Base-by-base conservation (phyloP, 2,888 invertebrate species). In the Catocala fraxini region DNA sequence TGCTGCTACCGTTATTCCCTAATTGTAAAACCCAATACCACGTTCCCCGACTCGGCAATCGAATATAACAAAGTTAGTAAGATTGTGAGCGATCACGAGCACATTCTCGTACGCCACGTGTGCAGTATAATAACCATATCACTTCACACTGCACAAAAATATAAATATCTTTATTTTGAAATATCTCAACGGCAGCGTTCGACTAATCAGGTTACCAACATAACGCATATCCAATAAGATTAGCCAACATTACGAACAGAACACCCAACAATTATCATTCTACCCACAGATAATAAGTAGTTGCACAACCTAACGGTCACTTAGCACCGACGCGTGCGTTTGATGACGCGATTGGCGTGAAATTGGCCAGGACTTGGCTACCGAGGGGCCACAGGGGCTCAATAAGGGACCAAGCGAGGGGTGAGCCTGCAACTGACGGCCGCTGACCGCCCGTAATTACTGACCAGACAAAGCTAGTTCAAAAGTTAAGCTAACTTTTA, bases 261-360 rank as follows among this genome's bases (percentile, higher is more conserved):
- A 62, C 48, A 48, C 56, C 60, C 59, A 46, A 46, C 57, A 60
- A 63, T 68, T 65, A 65, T 63, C 53, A 64, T 66, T 65, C 51
- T 48, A 53, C 49, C 62, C 68, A 15, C 58, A 60, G 57, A 70
- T 70, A 74, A 73, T 74, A 79, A 73, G 71, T 78, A 71, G 76
- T 76, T 72, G 71, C 70, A 73, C 77, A 70, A 70, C 65, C 64
- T 61, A 74, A 75, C 77, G 73, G 72, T 69, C 71, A 79, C 79
- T 81, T 75, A 68, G 73, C 73, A 78, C 71, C 71, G 71, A 63
- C 68, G 87, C 79, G 84, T 89, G 89, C 84, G 80, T 87, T 86
- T 91, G 91, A 91, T 90, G 88, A 90, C 86, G 77, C 83, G 88
- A 89, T 87, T 85, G 88, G 84, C 92, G 91, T 91, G 88, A 92